Evolutionary conservation across 2,113 vertebrate species (phyloP), one percentile per base, ranked within the genome.

Genomic region (Forbesichthys papilliferus): DNA sequence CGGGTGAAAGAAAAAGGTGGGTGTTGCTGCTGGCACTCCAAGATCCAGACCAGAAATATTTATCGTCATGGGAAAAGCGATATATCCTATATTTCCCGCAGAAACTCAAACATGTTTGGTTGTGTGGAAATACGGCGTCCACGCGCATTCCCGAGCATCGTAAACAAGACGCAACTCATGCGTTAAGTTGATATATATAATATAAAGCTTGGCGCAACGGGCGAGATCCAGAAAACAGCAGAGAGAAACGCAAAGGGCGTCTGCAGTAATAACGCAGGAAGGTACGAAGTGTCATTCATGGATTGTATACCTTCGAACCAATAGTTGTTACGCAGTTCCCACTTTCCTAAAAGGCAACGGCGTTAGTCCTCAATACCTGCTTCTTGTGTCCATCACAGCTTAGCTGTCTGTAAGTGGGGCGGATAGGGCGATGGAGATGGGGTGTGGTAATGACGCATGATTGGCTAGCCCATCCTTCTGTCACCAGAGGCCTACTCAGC

Each of bases 381-480:
- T 9, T 14, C 46, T 7, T 46, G 48, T 20, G 66, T 34, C 18
- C 51, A 69, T 56, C 46, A 16, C 48, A 33, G 52, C 72, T 73
- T 54, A 67, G 75, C 74, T 77, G 49, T 14, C 59, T 11, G n/a
- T 3, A 66, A 69, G 47, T 18, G 68, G 46, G 65, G 75, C 63
- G 33, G 55, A 79, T 49, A 74, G 71, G 60, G 56, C 49, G 46
- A n/a, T 33, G 65, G 61, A 65, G 66, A 56, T 61, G 65, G 74
- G 79, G 73, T 70, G 83, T 66, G 75, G 42, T 65, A 76, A 66
- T 89, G 87, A 87, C 85, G 85, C 85, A 59, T 70, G 42, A 46
- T 11, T 6, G 36, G 36, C 36, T 42, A 42, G 36, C 7, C 81
- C 84, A 77, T 77, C 86, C 78, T 66, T 70, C 77, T 65, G 81